Percentiles rank a stretch among this genome's conserved stretches.
phyloP scores from a whole-genome alignment of 2,113 vertebrate species.

The Stegostoma tigrinum region DNA sequence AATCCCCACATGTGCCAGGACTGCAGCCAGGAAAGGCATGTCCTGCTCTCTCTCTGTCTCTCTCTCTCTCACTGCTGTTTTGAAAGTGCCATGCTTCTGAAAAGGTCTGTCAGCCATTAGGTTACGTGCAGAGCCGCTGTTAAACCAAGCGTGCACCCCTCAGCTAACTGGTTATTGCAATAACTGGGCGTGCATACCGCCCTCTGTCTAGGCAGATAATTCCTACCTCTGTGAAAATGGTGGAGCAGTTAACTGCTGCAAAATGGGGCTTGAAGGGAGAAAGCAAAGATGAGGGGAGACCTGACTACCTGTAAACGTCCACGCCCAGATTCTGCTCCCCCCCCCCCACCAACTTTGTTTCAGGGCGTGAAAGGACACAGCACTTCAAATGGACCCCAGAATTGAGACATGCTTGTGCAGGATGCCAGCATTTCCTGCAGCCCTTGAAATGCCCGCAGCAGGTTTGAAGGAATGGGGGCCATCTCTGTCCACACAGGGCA shows the following conservation, averaged over 20 bases:
- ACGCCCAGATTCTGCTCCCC: too few species aligned
- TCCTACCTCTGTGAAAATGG: too few species aligned
- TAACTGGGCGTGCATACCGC: too few species aligned
- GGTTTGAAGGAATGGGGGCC: background rate
- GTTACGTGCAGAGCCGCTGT: background rate
- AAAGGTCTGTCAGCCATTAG: background rate
- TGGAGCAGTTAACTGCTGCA: too few species aligned
- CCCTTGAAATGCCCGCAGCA: background rate
- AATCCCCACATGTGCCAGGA: background rate
- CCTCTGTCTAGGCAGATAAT: too few species aligned
- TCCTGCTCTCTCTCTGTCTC: background rate
- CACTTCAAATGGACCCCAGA: background rate
- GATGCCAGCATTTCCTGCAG: background rate
- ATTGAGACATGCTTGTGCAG: background rate
- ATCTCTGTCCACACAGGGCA: background rate
- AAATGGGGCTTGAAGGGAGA: too few species aligned
- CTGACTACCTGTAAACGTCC: too few species aligned
- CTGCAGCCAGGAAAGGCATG: background rate
- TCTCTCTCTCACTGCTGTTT: background rate
- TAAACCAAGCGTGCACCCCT: too few species aligned
- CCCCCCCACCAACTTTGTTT: too few species aligned
- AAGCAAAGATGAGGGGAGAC: too few species aligned
- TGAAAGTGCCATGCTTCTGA: background rate
- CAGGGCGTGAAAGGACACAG: too few species aligned
- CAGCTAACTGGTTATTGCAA: too few species aligned